Conservation (phyloP, 1,140 invertebrate genomes). For the Habropoda laboriosa region DNA sequence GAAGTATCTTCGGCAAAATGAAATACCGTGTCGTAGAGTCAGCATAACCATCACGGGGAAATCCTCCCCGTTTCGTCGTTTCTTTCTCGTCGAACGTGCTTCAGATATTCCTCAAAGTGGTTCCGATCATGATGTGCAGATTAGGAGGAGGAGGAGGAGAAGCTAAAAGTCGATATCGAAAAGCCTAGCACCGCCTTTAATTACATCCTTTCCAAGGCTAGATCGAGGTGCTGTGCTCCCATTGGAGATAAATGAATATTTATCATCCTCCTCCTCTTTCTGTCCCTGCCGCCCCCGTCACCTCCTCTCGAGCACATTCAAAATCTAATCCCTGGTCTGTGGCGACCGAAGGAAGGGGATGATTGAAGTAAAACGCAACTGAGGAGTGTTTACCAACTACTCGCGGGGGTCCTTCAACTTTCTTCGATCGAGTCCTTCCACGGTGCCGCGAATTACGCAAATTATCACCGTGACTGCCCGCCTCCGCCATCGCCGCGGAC, state of each 20-base stretch:
- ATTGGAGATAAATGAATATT: conserved; percentile 47
- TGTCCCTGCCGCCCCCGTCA: neutral
- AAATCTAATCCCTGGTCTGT: conserved; percentile 27
- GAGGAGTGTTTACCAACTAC: conserved; percentile 37
- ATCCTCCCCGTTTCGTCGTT: too few relatives aligned
- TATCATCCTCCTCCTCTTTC: conserved; percentile 17
- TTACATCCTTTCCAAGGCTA: conserved; percentile 31
- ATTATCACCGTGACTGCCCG: conserved; percentile 51
- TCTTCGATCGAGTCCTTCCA: conserved; percentile 14
- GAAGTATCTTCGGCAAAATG: too few relatives aligned
- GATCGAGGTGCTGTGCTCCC: neutral
- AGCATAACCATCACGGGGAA: too few relatives aligned
- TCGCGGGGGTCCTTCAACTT: conserved; percentile 39
- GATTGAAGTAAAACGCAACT: conserved; percentile 6
- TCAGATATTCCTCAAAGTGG: neutral
- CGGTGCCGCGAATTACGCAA: conserved; percentile 52
- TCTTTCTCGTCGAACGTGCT: neutral
- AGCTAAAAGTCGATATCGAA: neutral
- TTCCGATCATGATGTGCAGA: neutral
- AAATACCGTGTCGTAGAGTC: neutral
- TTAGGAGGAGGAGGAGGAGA: too few relatives aligned
- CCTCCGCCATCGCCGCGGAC: neutral
- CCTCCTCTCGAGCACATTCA: conserved; percentile 7
- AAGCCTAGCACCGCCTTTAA: conserved; percentile 21
- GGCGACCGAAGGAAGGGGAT: neutral